These are phyloP conservation scores for Ochropleura leucogaster DNA, from an alignment of 2,888 invertebrate species.

Conservation along the genomic window DNA sequence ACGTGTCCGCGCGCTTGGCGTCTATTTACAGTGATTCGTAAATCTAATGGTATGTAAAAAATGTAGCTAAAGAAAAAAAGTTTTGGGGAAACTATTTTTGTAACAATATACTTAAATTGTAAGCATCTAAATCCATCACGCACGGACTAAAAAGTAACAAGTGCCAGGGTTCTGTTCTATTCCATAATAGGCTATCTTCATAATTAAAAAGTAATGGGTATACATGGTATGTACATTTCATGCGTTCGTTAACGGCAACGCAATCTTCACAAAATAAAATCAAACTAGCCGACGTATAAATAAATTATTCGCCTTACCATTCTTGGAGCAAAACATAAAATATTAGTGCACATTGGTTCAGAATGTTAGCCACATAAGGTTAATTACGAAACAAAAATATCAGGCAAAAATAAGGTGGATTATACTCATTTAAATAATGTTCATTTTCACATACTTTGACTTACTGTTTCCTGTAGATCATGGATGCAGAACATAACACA, in stretches of 20 bases:
- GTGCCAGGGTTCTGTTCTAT: constrained; percentile 68
- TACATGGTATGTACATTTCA: constrained; percentile 62
- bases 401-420: constrained; percentile 82
- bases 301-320: constrained; percentile 71
- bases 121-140: constrained; percentile 56
- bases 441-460: constrained; percentile 90
- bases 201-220: constrained; percentile 33
- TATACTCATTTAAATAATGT: constrained; percentile 75
- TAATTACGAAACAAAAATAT: constrained; percentile 82
- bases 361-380: constrained; percentile 88
- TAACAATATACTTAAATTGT: constrained; percentile 29
- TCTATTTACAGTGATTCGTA: constrained; percentile 35
- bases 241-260: constrained; percentile 70
- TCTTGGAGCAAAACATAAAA: constrained; percentile 76
- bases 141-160: constrained; percentile 47
- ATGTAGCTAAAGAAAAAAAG: constrained; percentile 40
- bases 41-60: constrained; percentile 43
- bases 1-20: constrained; percentile 16
- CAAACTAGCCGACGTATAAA: constrained; percentile 67
- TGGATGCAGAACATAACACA: constrained; percentile 90
- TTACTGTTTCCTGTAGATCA: constrained; percentile 94
- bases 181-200: constrained; percentile 48
- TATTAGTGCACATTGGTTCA: constrained; percentile 80
- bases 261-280: constrained; percentile 68
- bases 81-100: constrained; percentile 26